Evolutionary conservation across 2,797 vertebrate genomes (phyloP), one percentile per base, ranked within the genome.

Genomic region (Tiaroga cobitis): DNA sequence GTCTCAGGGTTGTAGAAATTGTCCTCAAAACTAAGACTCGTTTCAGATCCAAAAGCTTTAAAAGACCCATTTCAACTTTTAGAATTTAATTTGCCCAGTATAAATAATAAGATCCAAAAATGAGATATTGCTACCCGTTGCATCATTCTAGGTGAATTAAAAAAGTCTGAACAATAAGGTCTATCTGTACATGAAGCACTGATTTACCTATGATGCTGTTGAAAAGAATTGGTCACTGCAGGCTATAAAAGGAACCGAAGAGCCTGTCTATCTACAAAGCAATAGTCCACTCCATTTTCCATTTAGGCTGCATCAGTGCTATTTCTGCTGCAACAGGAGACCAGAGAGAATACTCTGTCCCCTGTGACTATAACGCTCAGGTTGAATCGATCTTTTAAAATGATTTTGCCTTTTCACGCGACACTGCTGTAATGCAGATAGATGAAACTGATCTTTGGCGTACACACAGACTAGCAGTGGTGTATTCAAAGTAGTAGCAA

Each of bases 301-400:
- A 69, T 84, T 80, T 74, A 63, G 43, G n/a, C 80, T 73, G 68
- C 74, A 88, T 88, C 43, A 70, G n/a, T 70, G 69, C 82, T 89
- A 83, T 85, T 75, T 80, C 77, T 78, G 65, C 82, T 84, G 82
- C 79, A 89, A 86, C 63, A 76, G 72, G 77, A 88, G 59, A 59
- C n/a, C 43, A 39, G 68, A 15, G n/a, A 85, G 85, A 86, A 67
- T 68, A 32, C 68, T 63, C 75, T 39, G 76, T 77, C 77, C 69
- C 70, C 26, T 19, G 65, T 61, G 70, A 54, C 76, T 39, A 11
- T 32, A 79, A 82, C 43, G 5, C 24, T 1, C 65, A 74, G 83
- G 77, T 83, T 76, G 32, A 87, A 89, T 88, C 85, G 29, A 89
- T 89, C 80, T 65, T 77, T 77, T 83, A 65, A 49, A 89, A 85